A percentile compares a stretch with the other conserved stretches of the same genome.
phyloP scores from a whole-genome alignment of 2,113 vertebrate genomes.

The Cynoglossus semilaevis region DNA sequence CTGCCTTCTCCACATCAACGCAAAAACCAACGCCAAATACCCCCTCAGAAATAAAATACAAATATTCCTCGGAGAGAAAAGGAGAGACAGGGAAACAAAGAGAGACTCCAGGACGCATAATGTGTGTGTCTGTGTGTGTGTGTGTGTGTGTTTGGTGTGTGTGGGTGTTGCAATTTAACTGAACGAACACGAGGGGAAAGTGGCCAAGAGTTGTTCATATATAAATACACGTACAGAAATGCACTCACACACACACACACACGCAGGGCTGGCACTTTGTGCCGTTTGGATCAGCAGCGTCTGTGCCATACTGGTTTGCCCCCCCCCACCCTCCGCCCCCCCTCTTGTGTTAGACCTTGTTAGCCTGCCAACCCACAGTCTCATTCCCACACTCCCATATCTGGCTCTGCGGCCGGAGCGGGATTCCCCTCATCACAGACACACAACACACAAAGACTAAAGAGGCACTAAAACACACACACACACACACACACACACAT shows the following conservation, averaged over 20 bases:
- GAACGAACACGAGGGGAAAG: conserved; percentile 39
- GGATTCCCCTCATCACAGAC: conserved; percentile 62
- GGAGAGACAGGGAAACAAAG: conserved; percentile 34
- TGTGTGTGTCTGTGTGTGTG: no score
- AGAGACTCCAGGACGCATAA: conserved; percentile 24
- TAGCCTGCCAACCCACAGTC: conserved; percentile 64
- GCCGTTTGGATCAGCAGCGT: conserved; percentile 63
- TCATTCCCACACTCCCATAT: conserved; percentile 73
- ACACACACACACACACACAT: conserved; percentile 15
- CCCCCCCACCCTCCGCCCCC: no score
- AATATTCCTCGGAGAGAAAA: conserved; percentile 40
- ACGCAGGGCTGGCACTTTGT: conserved; percentile 42
- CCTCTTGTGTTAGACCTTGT: conserved; percentile 66
- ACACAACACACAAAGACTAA: conserved; percentile 23
- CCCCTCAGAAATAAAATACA: conserved; percentile 51
- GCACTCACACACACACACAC: conserved; percentile 26
- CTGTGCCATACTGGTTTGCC: conserved; percentile 65
- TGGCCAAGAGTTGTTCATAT: conserved; percentile 37
- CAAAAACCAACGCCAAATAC: conserved; percentile 37
- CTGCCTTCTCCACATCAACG: conserved; percentile 52
- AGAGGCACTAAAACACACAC: conserved; percentile 14
- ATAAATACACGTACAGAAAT: conserved; percentile 14
- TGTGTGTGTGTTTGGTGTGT: conserved; percentile 16
- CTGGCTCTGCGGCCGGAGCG: conserved; percentile 57
- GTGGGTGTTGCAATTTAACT: conserved; percentile 47